Base-by-base conservation (phyloP, 1,140 invertebrate species). In the Drosophila lini region DNA sequence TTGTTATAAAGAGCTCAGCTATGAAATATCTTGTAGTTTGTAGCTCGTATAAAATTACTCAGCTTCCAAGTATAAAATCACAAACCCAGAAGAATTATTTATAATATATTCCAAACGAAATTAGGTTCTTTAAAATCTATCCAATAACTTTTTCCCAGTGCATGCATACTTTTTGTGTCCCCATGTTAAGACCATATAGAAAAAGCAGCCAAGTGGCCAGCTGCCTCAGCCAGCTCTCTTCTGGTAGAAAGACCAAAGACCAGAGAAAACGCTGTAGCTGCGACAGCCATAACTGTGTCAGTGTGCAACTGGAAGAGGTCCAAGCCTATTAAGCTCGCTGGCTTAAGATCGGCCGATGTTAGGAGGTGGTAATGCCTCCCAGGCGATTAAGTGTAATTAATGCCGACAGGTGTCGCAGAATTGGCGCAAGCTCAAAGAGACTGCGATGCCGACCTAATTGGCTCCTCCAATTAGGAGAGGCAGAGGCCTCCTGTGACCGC, bases 371-470 rank as follows among this genome's bases (percentile, higher is more conserved):
- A 74, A 63, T 65, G 45, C 74, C 32, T 62, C 58, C 25, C 25
- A 16, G 25, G 19, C 48, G 81, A 84, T 84, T 84, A 78, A 70
- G 60, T 64, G 64, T 75, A 86, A 88, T 88, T 88, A 88, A 74
- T 70, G 80, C 53, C 79, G 83, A 71, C 80, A 83, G 84, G 55
- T 69, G 68, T 47, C 68, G 55, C 25, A 60, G 84, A 89, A 80
- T 74, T 81, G 77, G 75, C 80, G 58, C 76, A 79, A 60, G 57
- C 56, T 78, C 58, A 59, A 75, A 74, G 63, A 70, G 53, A 81
- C 67, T 60, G 42, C 53, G 44, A 15, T 40, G 59, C 19, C 32
- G 63, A 56, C 65, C 56, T 82, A 86, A 88, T 88, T 88, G 78
- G 73, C 38, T 36, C 36, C 53, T 22, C 81, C 61, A 75, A 76